A percentile compares a stretch with the other conserved stretches of the same genome.
Conservation (phyloP, 2,797 vertebrate genomes). For the Sandelia bainsii region DNA sequence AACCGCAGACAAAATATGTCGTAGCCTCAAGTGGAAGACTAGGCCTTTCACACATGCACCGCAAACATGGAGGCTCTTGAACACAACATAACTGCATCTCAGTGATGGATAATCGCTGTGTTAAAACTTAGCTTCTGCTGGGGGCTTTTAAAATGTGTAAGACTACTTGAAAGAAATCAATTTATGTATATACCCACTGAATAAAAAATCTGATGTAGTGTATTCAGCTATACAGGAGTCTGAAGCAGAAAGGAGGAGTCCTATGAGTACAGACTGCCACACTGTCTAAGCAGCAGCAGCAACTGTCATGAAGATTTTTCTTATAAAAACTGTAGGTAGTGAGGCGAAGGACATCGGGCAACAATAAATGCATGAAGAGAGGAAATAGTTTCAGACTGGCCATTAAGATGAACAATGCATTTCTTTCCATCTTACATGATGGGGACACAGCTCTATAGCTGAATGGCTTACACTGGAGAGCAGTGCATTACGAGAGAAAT, state of each 20-base stretch:
- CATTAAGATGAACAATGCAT: conserved; percentile 60
- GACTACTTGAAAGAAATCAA: conserved; percentile 47
- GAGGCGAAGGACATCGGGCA: conserved; percentile 43
- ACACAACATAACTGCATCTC: conserved; percentile 50
- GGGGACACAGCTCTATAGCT: conserved; percentile 27
- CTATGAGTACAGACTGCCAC: conserved; percentile 33
- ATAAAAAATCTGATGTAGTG: conserved; percentile 55
- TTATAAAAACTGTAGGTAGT: conserved; percentile 48
- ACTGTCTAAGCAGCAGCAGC: conserved; percentile 30
- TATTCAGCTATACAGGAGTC: conserved; percentile 29
- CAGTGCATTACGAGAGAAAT: conserved; percentile 49
- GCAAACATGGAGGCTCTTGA: conserved; percentile 58
- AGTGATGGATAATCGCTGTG: conserved; percentile 66
- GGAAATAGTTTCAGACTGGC: conserved; percentile 41
- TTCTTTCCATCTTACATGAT: conserved; percentile 37
- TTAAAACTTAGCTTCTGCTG: conserved; percentile 62
- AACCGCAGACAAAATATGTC: conserved; percentile 63
- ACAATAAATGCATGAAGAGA: conserved; percentile 16
- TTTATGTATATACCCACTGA: conserved; percentile 52
- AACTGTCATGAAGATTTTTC: conserved; percentile 26
- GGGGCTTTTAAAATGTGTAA: conserved; percentile 58
- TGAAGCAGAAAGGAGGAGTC: background rate
- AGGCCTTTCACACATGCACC: conserved; percentile 23
- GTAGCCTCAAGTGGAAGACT: conserved; percentile 46
- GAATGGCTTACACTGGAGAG: conserved; percentile 46